Percentiles rank a stretch among this genome's conserved stretches.
These are phyloP conservation scores for Pseudococcus jackbeardsleyi DNA, from an alignment of 2,888 invertebrate genomes.

Conservation along the genomic window DNA sequence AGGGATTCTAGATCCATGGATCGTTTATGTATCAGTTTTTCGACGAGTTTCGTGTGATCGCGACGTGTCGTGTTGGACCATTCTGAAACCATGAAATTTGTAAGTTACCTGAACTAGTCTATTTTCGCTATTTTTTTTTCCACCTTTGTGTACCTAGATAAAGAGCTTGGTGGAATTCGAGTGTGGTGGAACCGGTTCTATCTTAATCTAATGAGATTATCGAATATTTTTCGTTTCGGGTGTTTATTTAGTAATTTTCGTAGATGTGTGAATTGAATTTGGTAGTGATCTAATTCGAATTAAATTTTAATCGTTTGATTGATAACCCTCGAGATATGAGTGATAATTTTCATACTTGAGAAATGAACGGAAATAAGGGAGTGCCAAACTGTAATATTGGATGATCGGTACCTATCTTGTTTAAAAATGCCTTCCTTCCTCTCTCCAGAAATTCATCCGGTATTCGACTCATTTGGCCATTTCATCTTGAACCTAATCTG, in stretches of 20 bases:
- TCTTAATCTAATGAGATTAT: neutral
- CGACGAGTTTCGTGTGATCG: slow-evolving; percentile 7
- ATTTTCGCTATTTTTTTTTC: neutral
- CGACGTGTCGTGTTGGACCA: slow-evolving; percentile 8
- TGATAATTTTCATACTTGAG: neutral
- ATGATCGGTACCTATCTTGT: neutral
- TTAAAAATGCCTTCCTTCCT: too few relatives aligned
- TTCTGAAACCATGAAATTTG: slow-evolving; percentile 50
- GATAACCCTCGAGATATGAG: neutral
- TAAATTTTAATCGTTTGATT: neutral
- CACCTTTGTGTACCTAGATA: neutral
- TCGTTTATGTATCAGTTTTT: slow-evolving; percentile 30
- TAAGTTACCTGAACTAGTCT: slow-evolving; percentile 16
- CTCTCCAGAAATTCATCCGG: too few relatives aligned
- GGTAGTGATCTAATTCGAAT: neutral
- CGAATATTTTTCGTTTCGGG: neutral
- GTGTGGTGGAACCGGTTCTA: neutral
- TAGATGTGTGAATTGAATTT: neutral
- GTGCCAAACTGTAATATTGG: neutral
- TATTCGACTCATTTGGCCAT: too few relatives aligned
- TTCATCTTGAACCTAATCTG: too few relatives aligned
- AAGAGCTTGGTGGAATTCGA: neutral
- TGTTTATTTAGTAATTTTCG: neutral
- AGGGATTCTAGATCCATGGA: slow-evolving; percentile 63
- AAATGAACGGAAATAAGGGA: neutral